Base-by-base conservation (phyloP, 2,113 vertebrate genomes). In the Solea solea region DNA sequence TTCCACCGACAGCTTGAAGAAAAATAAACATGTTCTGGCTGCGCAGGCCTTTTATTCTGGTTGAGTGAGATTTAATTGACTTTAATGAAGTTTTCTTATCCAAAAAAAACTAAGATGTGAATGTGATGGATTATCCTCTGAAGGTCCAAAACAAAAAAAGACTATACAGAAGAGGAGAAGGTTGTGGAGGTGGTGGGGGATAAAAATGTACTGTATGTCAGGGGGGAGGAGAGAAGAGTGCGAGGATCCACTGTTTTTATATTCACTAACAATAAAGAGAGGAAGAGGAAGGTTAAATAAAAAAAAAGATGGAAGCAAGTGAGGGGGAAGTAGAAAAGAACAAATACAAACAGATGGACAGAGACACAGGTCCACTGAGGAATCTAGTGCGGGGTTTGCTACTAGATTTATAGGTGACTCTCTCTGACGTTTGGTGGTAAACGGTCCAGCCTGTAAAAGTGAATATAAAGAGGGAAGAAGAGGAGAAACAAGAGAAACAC, bases 301-400 rank as follows among this genome's bases (percentile, higher is more conserved):
- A 61, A 84, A 61, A 84, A 44, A 70, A 67, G 46, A 72, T 80
- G 87, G 68, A 51, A 71, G 81, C 86, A 78, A 85, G 80, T 65
- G 80, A 85, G 73, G 84, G 50, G 77, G 77, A 90, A 93, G 89
- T 92, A 93, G 89, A 92, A 93, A 92, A 89, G 89, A 94, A 93
- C 90, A 92, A 93, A 93, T 93, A 93, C 90, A 93, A 91, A 94
- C 90, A 93, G 90, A 95, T 95, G 94, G 93, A 94, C 94, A 90
- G 94, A 92, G 91, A 91, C 96, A 99, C 96, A 94, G 98, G 96
- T 96, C 98, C 98, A 98, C 96, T 99, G 97, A 99, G 97, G 97
- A 99, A 99, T 99, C 98, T 96, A 96, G 98, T 95, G 94, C 97
- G 98, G 94, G 98, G 97, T 98, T 99, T 99, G 96, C 96, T 98